phyloP scores from a whole-genome alignment of 1,140 invertebrate genomes.

The Wasmannia auropunctata region DNA sequence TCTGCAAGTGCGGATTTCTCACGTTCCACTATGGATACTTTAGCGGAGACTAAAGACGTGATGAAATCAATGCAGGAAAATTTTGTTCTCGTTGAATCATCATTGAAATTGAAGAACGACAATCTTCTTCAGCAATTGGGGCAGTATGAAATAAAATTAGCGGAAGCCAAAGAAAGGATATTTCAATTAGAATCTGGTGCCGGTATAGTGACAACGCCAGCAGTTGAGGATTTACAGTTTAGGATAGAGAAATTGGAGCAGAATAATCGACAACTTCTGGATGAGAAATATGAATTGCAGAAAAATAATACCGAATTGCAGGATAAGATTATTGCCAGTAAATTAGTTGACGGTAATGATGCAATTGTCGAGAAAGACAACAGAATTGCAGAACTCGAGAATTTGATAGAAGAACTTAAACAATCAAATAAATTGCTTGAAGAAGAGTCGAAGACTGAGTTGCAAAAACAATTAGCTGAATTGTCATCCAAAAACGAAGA shows the following conservation, averaged over 20 bases:
- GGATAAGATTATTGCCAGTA: conserved; percentile 72
- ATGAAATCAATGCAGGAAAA: conserved; percentile 88
- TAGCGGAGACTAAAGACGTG: conserved; percentile 86
- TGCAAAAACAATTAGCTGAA: conserved; percentile 75
- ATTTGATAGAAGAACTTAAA: conserved; percentile 79
- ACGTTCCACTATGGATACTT: conserved; percentile 83
- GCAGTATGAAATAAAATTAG: conserved; percentile 79
- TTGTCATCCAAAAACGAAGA: conserved; percentile 78
- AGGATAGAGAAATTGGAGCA: conserved; percentile 77
- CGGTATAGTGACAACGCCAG: conserved; percentile 71
- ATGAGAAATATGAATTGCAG: conserved; percentile 81
- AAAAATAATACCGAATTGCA: conserved; percentile 80
- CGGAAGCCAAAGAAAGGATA: conserved; percentile 77
- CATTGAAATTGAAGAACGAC: conserved; percentile 81
- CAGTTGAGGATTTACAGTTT: conserved; percentile 74
- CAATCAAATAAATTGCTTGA: conserved; percentile 76
- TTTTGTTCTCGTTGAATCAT: conserved; percentile 85
- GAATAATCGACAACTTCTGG: conserved; percentile 75
- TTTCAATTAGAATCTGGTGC: conserved; percentile 77
- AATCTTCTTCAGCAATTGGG: conserved; percentile 80
- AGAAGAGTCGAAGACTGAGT: conserved; percentile 76
- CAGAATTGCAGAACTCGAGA: conserved; percentile 82
- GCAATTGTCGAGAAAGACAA: conserved; percentile 80
- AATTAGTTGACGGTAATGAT: conserved; percentile 65
- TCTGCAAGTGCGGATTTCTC: conserved; percentile 76